Conservation (phyloP, 2,888 invertebrate species). For the Tridacna crocea region DNA sequence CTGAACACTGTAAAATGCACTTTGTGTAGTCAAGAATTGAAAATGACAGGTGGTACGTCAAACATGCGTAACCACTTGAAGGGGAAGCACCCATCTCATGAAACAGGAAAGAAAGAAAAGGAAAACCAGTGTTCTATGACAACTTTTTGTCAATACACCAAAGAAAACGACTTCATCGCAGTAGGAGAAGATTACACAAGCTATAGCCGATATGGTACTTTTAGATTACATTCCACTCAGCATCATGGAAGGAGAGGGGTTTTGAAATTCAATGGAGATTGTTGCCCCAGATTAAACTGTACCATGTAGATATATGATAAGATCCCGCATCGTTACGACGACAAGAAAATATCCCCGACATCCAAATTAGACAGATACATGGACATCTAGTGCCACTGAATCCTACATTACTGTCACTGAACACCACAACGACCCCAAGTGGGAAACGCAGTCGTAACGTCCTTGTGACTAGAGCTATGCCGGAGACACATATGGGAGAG, state of each 20-base stretch:
- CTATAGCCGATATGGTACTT: background rate
- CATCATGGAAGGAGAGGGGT: no score
- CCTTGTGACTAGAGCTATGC: background rate
- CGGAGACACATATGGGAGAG: background rate
- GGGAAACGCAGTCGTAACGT: background rate
- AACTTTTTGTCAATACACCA: background rate
- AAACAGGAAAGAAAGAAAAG: background rate
- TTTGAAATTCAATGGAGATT: no score
- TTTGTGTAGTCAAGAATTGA: no score
- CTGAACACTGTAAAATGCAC: no score
- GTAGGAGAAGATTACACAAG: background rate
- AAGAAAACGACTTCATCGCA: background rate
- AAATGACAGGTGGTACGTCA: no score
- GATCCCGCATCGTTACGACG: background rate
- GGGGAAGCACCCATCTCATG: no score
- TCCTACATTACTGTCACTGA: no score
- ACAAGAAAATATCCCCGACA: background rate
- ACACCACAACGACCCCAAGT: background rate
- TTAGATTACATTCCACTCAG: background rate
- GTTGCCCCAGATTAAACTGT: background rate
- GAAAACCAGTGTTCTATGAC: background rate
- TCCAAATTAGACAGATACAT: background rate
- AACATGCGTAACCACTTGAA: no score
- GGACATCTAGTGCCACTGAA: background rate
- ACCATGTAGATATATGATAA: background rate